phyloP scores from a whole-genome alignment of 2,113 vertebrate genomes.

The Xenus cinereus region DNA sequence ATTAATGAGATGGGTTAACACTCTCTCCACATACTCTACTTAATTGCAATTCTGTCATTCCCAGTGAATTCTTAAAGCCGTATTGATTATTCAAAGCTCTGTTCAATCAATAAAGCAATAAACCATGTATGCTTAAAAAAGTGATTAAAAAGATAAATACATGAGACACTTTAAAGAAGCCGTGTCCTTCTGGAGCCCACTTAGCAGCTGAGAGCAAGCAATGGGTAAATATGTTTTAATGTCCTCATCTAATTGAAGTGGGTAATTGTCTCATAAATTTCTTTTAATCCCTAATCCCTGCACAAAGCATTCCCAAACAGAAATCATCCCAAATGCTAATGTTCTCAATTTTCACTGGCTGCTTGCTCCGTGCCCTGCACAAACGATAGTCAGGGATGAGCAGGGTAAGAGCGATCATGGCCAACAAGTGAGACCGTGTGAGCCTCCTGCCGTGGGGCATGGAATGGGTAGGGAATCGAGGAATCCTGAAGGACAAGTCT shows the following conservation, averaged over 20 bases:
- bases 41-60: conserved; percentile 65
- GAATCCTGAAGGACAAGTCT: neutral
- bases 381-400: neutral
- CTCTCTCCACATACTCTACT: conserved; percentile 54
- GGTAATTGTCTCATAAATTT: neutral
- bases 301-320: neutral
- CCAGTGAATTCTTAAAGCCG: conserved; percentile 42
- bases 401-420: neutral
- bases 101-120: conserved; percentile 63
- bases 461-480: neutral
- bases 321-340: neutral
- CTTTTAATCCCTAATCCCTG: neutral
- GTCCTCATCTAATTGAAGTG: neutral
- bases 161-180: neutral
- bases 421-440: rapidly evolving
- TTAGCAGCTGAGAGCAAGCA: neutral
- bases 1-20: conserved; percentile 64
- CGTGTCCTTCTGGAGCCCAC: neutral
- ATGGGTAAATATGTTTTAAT: neutral
- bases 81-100: conserved; percentile 64
- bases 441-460: neutral
- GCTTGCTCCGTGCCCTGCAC: neutral
- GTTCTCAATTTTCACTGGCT: neutral
- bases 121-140: conserved; percentile 53
- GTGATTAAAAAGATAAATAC: conserved; percentile 58